phyloP scores from a whole-genome alignment of 2,113 vertebrate species.

The Bos taurus region ARS-UCD2.0 NC_037329.1:34729001-34729500 shows the following conservation, averaged over 20 bases:
- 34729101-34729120: not conserved
- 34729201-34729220: not conserved
- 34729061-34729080: not conserved
- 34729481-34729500: too few relatives aligned
- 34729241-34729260: not conserved
- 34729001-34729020: not conserved
- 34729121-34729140: not conserved
- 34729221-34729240: not conserved
- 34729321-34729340: not conserved
- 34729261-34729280: not conserved
- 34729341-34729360: not conserved
- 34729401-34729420: not conserved
- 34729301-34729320: not conserved
- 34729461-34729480: too few relatives aligned
- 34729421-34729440: not conserved
- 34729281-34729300: not conserved
- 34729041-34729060: not conserved
- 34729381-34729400: not conserved
- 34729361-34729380: not conserved
- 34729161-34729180: not conserved
- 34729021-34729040: not conserved
- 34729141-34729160: not conserved
- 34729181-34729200: not conserved
- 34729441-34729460: not conserved
- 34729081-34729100: not conserved